Percentiles rank a stretch among this genome's conserved stretches.
Conservation (phyloP, 2,113 vertebrate genomes). For the Corythornis cristatus region DNA sequence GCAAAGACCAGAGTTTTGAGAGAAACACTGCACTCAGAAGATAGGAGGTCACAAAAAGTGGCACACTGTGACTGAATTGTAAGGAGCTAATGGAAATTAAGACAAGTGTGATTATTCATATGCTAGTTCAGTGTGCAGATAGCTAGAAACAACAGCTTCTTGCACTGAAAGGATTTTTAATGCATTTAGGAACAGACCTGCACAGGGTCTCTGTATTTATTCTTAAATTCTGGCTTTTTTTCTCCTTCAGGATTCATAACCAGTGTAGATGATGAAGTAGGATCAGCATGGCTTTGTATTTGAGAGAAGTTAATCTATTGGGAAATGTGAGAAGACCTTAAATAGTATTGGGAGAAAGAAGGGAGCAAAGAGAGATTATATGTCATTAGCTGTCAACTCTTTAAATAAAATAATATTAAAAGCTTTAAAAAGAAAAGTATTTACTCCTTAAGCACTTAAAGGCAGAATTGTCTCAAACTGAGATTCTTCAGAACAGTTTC, state of each 20-base stretch:
- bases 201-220: background rate
- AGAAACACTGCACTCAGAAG: background rate
- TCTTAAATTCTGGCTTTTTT: background rate
- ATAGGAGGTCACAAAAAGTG: background rate
- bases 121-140: background rate
- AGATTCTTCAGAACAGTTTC: background rate
- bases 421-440: background rate
- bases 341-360: background rate
- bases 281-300: background rate
- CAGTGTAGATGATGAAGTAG: background rate
- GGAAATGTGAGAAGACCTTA: background rate
- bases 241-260: background rate
- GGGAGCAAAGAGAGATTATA: background rate
- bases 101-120: background rate
- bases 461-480: background rate
- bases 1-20: background rate
- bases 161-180: background rate
- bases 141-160: background rate
- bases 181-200: background rate
- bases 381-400: background rate
- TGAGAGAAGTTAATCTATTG: background rate
- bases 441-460: background rate
- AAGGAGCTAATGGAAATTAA: background rate
- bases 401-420: background rate
- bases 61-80: background rate